Conservation (phyloP, 2,113 vertebrate genomes). For the Megaleporinus macrocephalus region DNA sequence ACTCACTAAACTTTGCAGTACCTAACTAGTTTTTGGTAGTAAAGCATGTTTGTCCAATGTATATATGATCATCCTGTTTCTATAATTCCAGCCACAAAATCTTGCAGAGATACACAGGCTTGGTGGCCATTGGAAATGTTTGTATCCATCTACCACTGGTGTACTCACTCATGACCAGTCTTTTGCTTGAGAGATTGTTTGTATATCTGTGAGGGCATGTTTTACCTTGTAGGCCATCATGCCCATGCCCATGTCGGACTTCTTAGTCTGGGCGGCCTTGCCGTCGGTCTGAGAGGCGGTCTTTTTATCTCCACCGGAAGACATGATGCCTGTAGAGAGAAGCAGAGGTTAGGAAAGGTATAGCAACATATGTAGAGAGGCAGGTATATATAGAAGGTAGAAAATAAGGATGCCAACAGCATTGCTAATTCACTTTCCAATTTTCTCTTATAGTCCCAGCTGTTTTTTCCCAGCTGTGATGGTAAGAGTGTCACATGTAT, state of each 20-base stretch:
- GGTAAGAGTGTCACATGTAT: background rate
- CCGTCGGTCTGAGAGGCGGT: slow-evolving; percentile 81
- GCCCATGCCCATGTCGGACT: slow-evolving; percentile 78
- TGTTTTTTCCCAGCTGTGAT: background rate
- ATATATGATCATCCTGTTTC: no score
- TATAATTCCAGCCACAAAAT: no score
- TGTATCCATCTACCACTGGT: background rate
- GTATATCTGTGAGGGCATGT: background rate
- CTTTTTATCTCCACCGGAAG: slow-evolving; percentile 79
- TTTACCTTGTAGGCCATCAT: slow-evolving; percentile 80
- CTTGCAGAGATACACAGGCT: no score
- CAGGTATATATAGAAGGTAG: background rate
- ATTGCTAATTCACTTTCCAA: no score
- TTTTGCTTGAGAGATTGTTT: background rate
- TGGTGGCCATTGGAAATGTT: no score
- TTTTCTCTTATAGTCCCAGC: background rate
- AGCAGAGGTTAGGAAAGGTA: slow-evolving; percentile 4
- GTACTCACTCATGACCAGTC: background rate
- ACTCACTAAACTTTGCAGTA: no score
- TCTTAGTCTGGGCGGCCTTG: slow-evolving; percentile 78
- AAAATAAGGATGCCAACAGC: background rate
- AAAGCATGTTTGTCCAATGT: no score
- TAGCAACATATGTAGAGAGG: background rate
- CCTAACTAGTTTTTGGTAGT: no score
- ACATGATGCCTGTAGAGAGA: slow-evolving; percentile 76